These are phyloP conservation scores for Eurystomus gularis DNA, from an alignment of 2,113 vertebrate genomes.

Conservation along the genomic window DNA sequence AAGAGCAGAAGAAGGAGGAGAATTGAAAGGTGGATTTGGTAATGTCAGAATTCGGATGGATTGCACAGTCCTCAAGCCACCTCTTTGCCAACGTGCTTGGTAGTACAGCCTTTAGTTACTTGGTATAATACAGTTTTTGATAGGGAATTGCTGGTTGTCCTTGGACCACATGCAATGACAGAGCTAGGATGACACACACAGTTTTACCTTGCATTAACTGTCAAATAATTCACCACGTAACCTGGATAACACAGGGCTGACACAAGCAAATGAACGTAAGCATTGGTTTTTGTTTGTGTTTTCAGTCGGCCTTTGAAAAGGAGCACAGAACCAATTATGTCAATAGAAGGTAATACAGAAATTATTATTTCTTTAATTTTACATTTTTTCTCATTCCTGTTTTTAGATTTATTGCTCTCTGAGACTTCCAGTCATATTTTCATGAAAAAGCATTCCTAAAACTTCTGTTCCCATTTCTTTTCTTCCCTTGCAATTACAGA, in stretches of 20 bases:
- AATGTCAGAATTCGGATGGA: neutral
- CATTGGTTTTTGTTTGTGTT: neutral
- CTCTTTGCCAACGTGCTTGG: neutral
- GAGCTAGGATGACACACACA: neutral
- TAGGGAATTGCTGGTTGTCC: neutral
- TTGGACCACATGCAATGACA: neutral
- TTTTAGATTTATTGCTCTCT: neutral
- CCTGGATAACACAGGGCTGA: accelerated
- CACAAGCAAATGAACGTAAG: neutral
- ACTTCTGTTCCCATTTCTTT: neutral
- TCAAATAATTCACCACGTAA: neutral
- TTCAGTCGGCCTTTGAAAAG: neutral
- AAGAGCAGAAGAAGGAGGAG: neutral
- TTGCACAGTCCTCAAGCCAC: neutral
- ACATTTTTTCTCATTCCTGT: accelerated
- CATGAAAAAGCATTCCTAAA: neutral
- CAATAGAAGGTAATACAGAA: neutral
- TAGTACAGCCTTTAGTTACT: neutral
- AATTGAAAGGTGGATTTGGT: neutral
- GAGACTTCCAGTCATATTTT: neutral
- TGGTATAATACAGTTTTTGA: neutral
- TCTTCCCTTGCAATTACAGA: neutral
- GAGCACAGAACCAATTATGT: neutral
- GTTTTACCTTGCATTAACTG: accelerated
- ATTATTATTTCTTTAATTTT: neutral